Evolutionary conservation across 2,888 invertebrate genomes (phyloP), one percentile per base, ranked within the genome.

Genomic region (Dinocampus coccinellae): DNA sequence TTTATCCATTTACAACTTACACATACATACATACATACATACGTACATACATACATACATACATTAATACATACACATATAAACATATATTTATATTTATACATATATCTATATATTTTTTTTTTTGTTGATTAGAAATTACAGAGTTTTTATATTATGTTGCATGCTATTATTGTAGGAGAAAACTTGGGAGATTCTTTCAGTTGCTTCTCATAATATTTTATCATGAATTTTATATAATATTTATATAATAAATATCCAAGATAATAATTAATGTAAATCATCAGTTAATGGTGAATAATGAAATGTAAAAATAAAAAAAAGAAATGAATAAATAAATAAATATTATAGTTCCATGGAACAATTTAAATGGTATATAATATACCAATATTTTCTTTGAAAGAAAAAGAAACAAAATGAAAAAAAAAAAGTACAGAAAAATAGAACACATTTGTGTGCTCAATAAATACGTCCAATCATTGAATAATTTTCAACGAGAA

Each of bases 81-180:
- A 4, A 24, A n/a, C 24, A 39, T 6, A 22, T 39, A 42, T 58
- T 24, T 58, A 58, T 58, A 39, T 55, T 62, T 57, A n/a, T 63
- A 26, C 6, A 47, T 42, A 20, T 26, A 26, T 13, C 16, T 65
- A 34, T 36, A 39, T 53, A 60, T 70, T 62, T 66, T 71, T 69
- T n/a, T 71, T 63, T 75, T 72, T 76, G 68, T 71, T 74, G 70
- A 67, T 71, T 77, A 71, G 64, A 73, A 55, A n/a, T 67, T 69
- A 75, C 71, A 76, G 77, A 76, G 76, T 77, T 77, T 77, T 76
- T 75, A 75, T 73, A 71, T 76, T 76, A 76, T 53, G 76, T 76
- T 76, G 76, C 77, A 77, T 77, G 76, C 76, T 73, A 70, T 73
- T 69, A 34, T 2, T 39, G 70, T 47, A 63, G 55, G 29, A 58